Conservation (phyloP, 2,888 invertebrate genomes). For the Lasioglossum figueresi region DNA sequence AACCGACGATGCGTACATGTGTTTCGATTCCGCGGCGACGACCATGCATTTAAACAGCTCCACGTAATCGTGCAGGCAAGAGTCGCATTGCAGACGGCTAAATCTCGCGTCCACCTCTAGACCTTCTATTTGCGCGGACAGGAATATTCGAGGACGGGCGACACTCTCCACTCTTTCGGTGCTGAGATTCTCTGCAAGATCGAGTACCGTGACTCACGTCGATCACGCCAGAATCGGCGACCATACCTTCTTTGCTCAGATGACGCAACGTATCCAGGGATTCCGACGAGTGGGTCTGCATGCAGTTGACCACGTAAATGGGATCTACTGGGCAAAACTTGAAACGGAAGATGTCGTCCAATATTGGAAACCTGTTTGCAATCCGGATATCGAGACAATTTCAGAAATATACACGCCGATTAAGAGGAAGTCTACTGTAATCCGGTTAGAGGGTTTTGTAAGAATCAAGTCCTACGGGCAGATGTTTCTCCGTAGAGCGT, state of each 20-base stretch:
- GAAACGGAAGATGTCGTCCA: slow-evolving; percentile 77
- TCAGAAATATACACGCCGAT: background rate
- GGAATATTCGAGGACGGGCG: slow-evolving; percentile 31
- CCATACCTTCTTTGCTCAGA: slow-evolving; percentile 10
- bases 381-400: background rate
- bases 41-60: slow-evolving; percentile 73
- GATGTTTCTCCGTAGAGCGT: slow-evolving; percentile 73
- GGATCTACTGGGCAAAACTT: slow-evolving; percentile 76
- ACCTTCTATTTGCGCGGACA: slow-evolving; percentile 61
- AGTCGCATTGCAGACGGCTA: slow-evolving; percentile 74
- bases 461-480: slow-evolving; percentile 72
- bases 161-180: slow-evolving; percentile 17
- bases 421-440: background rate
- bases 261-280: background rate
- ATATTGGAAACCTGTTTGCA: slow-evolving; percentile 74
- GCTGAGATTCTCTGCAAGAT: background rate
- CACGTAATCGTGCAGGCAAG: slow-evolving; percentile 70
- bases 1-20: slow-evolving; percentile 34
- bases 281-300: background rate
- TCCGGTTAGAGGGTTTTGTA: background rate
- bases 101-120: slow-evolving; percentile 71
- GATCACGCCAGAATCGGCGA: background rate
- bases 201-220: no score
- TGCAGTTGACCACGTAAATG: slow-evolving; percentile 77
- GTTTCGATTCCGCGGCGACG: slow-evolving; percentile 54